Conservation (phyloP, 2,888 invertebrate genomes). For the Leptinotarsa peninsularis region DNA sequence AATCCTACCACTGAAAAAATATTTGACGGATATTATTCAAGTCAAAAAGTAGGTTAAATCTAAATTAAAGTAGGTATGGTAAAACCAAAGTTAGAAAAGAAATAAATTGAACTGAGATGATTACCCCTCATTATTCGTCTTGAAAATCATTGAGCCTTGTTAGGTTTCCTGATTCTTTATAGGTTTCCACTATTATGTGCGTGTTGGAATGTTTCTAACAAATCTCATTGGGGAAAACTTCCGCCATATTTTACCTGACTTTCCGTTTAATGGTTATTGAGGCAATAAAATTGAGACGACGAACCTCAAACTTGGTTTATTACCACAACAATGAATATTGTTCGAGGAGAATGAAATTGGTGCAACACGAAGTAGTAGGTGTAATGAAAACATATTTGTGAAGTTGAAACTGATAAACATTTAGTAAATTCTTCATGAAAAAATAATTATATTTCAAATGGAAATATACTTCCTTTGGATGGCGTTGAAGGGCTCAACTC, state of each 20-base stretch:
- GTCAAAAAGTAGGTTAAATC: too few species aligned
- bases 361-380: background rate
- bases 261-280: constrained; percentile 27
- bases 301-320: constrained; percentile 29
- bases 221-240: constrained; percentile 19
- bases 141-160: too few species aligned
- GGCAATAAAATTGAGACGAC: constrained; percentile 29
- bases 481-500: too few species aligned
- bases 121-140: background rate
- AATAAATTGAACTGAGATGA: background rate
- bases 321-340: constrained; percentile 26
- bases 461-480: too few species aligned
- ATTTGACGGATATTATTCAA: too few species aligned
- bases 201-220: constrained; percentile 2
- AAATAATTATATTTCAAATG: too few species aligned
- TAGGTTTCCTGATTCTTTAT: background rate
- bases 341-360: constrained; percentile 12
- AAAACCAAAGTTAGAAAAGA: too few species aligned
- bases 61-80: too few species aligned
- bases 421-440: too few species aligned
- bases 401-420: background rate
- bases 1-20: too few species aligned
- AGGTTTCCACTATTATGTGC: background rate
- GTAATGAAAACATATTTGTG: background rate
- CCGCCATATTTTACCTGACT: constrained; percentile 28